phyloP scores from a whole-genome alignment of 2,113 vertebrate species.

The Gila orcuttii region DNA sequence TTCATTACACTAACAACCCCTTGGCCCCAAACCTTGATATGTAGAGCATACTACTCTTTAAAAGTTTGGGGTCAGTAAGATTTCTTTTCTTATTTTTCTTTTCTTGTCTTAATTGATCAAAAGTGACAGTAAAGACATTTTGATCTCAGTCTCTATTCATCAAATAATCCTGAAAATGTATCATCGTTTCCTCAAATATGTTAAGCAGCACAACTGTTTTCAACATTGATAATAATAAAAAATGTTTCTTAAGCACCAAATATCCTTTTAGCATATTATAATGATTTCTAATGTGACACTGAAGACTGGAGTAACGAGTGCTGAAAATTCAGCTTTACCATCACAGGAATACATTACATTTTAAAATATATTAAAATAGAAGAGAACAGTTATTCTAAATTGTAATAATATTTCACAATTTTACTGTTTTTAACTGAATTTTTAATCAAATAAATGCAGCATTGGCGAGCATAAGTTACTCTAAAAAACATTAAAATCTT shows the following conservation, averaged over 20 bases:
- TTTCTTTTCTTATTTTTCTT: not conserved
- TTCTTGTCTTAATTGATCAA: not conserved
- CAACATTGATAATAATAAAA: not conserved
- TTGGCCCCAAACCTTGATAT: not conserved
- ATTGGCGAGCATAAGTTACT: not conserved
- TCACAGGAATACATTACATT: not conserved
- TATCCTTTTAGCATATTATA: not conserved
- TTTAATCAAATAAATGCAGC: not conserved
- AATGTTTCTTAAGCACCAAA: not conserved
- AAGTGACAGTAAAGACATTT: not conserved
- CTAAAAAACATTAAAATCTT: not conserved
- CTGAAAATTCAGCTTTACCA: not conserved
- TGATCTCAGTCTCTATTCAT: not conserved
- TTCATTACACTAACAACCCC: not conserved
- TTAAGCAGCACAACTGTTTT: not conserved
- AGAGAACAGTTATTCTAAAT: not conserved
- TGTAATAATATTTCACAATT: not conserved
- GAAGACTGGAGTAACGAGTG: not conserved
- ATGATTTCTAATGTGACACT: not conserved
- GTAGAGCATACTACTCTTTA: not conserved
- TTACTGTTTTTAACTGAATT: not conserved
- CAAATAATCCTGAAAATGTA: not conserved
- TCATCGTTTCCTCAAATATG: not conserved
- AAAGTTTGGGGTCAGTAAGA: not conserved
- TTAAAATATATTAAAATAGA: not conserved